Evolutionary conservation across 2,888 invertebrate genomes (phyloP), one percentile per base, ranked within the genome.

Genomic region (Ypsolopha sequella): DNA sequence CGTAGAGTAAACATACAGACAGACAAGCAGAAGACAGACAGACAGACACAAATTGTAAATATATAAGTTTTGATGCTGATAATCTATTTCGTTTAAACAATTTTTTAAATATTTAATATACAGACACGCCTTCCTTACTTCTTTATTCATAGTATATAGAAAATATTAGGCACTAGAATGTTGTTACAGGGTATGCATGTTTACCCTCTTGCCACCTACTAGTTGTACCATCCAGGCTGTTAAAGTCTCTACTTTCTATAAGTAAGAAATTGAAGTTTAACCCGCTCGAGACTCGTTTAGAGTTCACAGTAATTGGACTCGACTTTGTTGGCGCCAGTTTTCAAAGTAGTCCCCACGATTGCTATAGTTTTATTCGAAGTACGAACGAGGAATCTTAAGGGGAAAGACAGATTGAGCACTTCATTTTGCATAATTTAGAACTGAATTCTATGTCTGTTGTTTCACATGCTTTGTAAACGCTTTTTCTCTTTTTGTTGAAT

Each of bases 321-420:
- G 70, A 76, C 73, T 79, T 76, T 80, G 75, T 80, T 79, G 74
- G 76, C 67, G 70, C 64, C 66, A 70, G 68, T 65, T 69, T 36
- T 47, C 47, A 11, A 47, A 10, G n/a, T 34, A 36, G 13, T 36
- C 13, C 45, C 24, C 10, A 34, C 33, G 10, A 33, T 24, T 11
- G 43, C 43, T 14, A 43, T 43, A 14, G 24, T 24, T 24, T 24
- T 24, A 24, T 24, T 24, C 24, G 24, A 24, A 24, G 24, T 24
- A 24, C 24, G 24, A 24, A 3, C 24, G 24, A 24, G 24, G 24
- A 24, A 24, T 24, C 24, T 24, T 24, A 24, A 24, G 11, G 43
- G 13, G 14, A 41, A 6, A 13, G 41, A 11, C 7, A 7, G 7
- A 13, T 13, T 43, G 13, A 43, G 43, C 8, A n/a, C 13, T 24